Percentiles rank a stretch among this genome's conserved stretches.
Evolutionary conservation across 2,113 vertebrate genomes (phyloP).

Genomic region (Gobiocypris rarus): DNA sequence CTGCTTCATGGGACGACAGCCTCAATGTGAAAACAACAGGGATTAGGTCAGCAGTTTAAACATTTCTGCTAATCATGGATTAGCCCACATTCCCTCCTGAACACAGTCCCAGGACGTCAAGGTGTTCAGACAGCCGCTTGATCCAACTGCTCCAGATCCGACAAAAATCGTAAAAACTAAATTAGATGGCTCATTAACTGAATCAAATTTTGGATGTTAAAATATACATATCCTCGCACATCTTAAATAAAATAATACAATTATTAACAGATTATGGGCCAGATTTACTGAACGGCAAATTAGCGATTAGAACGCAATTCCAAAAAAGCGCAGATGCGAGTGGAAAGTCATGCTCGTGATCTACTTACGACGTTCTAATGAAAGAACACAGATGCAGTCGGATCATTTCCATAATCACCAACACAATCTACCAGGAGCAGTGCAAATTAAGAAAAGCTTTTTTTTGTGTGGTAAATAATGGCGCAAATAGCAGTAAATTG

Average conservation of each 20-base stretch:
- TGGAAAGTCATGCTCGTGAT: too few species aligned
- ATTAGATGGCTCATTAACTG: background rate
- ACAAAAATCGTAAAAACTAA: background rate
- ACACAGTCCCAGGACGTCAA: slow-evolving; percentile 50
- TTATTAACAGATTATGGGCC: background rate
- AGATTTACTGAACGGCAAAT: too few species aligned
- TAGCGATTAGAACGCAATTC: too few species aligned
- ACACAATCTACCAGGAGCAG: too few species aligned
- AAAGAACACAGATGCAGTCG: too few species aligned
- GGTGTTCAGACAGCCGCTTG: slow-evolving; percentile 51
- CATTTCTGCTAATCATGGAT: slow-evolving; percentile 69
- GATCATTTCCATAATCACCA: too few species aligned
- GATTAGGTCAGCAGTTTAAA: slow-evolving; percentile 66
- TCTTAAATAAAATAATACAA: background rate
- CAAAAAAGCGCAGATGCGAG: too few species aligned
- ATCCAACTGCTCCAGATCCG: background rate
- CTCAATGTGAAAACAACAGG: slow-evolving; percentile 67
- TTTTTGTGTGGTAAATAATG: too few species aligned
- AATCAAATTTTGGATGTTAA: too few species aligned
- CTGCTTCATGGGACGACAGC: slow-evolving; percentile 20
- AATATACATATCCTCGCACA: background rate
- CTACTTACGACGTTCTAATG: too few species aligned
- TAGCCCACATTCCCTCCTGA: slow-evolving; percentile 65
- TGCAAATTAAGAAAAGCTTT: too few species aligned
- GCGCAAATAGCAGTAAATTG: too few species aligned